Evolutionary conservation across 2,797 vertebrate genomes (phyloP), one percentile per base, ranked within the genome.

Genomic region (Cyclopterus lumpus): DNA sequence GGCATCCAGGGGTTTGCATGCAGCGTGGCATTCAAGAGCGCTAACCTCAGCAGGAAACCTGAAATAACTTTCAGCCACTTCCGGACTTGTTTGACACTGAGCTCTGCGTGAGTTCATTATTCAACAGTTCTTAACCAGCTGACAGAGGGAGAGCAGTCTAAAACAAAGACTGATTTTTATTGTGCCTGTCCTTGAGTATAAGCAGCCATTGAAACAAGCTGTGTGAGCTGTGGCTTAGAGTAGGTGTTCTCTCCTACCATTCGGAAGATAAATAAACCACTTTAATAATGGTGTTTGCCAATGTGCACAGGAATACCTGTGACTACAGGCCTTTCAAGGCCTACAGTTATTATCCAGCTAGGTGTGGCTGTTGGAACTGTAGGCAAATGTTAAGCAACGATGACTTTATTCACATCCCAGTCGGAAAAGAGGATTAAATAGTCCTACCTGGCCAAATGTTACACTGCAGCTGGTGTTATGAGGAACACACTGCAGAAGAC

Each of bases 41-140:
- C 79, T 71, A 84, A 85, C 88, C 88, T 86, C 85, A 87, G 87
- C 92, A 93, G 91, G 93, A 94, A 94, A 90, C 84, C 61, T 64
- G 73, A 84, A 87, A 88, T 82, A 85, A 84, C 88, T 84, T 84
- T 82, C 72, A 90, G 88, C 83, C 86, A 88, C 92, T 93, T 94
- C 94, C 89, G 89, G 82, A 81, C 71, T 48, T 18, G 38, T 79
- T 84, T 83, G 60, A 76, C 74, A 79, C 73, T 46, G 59, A 86
- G 71, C 86, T 82, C 59, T 75, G 64, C 24, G 24, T 46, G 75
- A 85, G 64, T 83, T 90, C 71, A 81, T 88, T 71, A 84, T 75
- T 84, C 24, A 83, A 82, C 69, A 60, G 67, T 61, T 67, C 51
- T 84, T 66, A 79, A 82, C 46, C 11, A 48, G 68, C 59, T 46